Evolutionary conservation across 2,888 invertebrate species (phyloP).

Genomic region (Parasteatoda lunata): DNA sequence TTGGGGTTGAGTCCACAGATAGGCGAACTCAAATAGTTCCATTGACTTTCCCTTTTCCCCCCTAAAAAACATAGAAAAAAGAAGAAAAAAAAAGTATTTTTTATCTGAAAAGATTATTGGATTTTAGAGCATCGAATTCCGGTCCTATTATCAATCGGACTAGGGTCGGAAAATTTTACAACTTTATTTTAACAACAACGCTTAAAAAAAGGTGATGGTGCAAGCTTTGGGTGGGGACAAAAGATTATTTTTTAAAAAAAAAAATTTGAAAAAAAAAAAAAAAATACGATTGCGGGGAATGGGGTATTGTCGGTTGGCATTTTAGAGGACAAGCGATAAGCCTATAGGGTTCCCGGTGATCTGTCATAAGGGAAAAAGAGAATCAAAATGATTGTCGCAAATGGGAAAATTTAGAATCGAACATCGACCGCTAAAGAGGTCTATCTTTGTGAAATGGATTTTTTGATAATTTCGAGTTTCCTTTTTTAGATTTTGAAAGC

Average conservation of each 20-base stretch:
- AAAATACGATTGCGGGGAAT: neutral
- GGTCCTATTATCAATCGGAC: constrained; percentile 40
- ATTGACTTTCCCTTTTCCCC: constrained; percentile 22
- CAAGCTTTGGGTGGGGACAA: constrained; percentile 28
- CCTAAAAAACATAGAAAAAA: neutral
- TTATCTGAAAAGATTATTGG: constrained; percentile 61
- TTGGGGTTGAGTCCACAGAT: constrained; percentile 40
- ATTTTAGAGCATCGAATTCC: constrained; percentile 55
- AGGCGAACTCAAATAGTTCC: constrained; percentile 24
- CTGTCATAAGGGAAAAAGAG: constrained; percentile 36
- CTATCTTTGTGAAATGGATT: neutral
- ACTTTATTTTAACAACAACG: constrained; percentile 53
- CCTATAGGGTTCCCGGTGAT: constrained; percentile 22
- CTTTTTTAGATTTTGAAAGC: neutral
- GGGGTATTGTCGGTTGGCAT: constrained; percentile 17
- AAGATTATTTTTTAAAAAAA: constrained; percentile 31
- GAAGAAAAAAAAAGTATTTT: neutral
- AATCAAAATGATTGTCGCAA: constrained; percentile 45
- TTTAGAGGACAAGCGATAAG: constrained; percentile 33
- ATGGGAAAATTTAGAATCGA: constrained; percentile 7
- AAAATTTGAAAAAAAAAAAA: neutral
- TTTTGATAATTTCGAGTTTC: neutral
- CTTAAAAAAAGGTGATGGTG: constrained; percentile 8
- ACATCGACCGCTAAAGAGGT: constrained; percentile 25
- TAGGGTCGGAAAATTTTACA: constrained; percentile 38